A percentile compares a stretch with the other conserved stretches of the same genome.
Evolutionary conservation across 1,140 invertebrate genomes (phyloP).

Genomic region (Pseudomyrmex concolor): DNA sequence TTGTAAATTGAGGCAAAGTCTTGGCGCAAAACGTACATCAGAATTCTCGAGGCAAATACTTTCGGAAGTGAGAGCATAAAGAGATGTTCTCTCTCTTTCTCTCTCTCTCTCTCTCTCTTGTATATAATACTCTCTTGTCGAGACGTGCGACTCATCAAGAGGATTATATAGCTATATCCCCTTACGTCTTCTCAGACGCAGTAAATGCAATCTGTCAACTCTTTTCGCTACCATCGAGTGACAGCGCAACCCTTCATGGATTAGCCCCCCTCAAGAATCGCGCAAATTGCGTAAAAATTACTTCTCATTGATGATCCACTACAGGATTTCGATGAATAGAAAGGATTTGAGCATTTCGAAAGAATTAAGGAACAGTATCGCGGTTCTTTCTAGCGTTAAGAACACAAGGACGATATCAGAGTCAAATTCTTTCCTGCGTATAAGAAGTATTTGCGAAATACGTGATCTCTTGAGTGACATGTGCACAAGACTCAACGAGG

Average conservation of each 20-base stretch:
- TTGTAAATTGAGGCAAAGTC: slow-evolving; percentile 52
- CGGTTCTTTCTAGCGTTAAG: not conserved
- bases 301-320: slow-evolving; percentile 36
- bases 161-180: slow-evolving; percentile 57
- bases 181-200: slow-evolving; percentile 26
- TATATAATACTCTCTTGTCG: slow-evolving; percentile 7
- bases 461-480: not conserved
- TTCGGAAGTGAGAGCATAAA: slow-evolving; percentile 52
- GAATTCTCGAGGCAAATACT: slow-evolving; percentile 60
- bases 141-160: slow-evolving; percentile 60
- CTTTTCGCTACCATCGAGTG: slow-evolving; percentile 43
- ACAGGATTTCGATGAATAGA: slow-evolving; percentile 21
- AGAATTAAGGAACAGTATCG: slow-evolving; percentile 15
- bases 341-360: slow-evolving; percentile 1
- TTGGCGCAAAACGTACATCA: slow-evolving; percentile 29
- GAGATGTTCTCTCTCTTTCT: not conserved
- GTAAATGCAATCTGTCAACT: slow-evolving; percentile 61
- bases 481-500: no score
- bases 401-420: not conserved
- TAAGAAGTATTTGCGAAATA: not conserved
- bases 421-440: not conserved
- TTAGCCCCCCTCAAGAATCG: slow-evolving; percentile 55
- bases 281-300: slow-evolving; percentile 59
- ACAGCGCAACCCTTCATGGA: slow-evolving; percentile 19
- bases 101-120: no score